A percentile compares a stretch with the other conserved stretches of the same genome.
Conservation (phyloP, 2,113 vertebrate genomes). For the Tapirus terrestris region DNA sequence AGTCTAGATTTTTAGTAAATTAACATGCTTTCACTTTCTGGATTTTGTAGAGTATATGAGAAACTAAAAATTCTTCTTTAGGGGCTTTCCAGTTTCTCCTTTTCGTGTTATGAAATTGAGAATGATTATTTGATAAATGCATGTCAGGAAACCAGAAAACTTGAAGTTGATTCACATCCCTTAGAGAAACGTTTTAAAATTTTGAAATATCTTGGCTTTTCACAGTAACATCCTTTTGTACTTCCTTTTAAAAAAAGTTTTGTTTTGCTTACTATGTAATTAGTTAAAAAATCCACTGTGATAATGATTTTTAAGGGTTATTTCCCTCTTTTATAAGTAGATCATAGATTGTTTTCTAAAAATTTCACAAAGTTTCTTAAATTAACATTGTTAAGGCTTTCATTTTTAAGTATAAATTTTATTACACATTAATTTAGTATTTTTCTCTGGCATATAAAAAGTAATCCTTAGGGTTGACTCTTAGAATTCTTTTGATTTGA, state of each 20-base stretch:
- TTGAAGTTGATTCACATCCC: background rate
- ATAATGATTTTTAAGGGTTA: background rate
- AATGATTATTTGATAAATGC: conserved; percentile 5
- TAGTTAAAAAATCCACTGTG: background rate
- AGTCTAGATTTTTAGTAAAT: conserved; percentile 32
- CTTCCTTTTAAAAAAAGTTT: background rate
- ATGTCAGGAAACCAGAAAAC: conserved; percentile 31
- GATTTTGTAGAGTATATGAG: background rate
- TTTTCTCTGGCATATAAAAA: conserved; percentile 49
- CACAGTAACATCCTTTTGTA: background rate
- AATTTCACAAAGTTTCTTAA: background rate
- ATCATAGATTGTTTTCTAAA: conserved; percentile 9
- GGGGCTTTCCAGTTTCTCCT: background rate
- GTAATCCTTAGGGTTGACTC: background rate
- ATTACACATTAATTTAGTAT: background rate
- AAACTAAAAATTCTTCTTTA: conserved; percentile 15
- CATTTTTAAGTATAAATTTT: conserved; percentile 5
- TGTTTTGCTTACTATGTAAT: conserved; percentile 36
- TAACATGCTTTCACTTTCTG: conserved; percentile 17
- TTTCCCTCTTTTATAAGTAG: background rate
- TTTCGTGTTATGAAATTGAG: conserved; percentile 20
- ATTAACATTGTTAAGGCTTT: background rate
- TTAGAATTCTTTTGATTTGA: conserved; percentile 41
- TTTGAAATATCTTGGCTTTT: conserved; percentile 25
- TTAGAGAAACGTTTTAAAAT: conserved; percentile 11